Evolutionary conservation across 2,113 vertebrate genomes (phyloP).

Genomic region (Eidolon helvum): DNA sequence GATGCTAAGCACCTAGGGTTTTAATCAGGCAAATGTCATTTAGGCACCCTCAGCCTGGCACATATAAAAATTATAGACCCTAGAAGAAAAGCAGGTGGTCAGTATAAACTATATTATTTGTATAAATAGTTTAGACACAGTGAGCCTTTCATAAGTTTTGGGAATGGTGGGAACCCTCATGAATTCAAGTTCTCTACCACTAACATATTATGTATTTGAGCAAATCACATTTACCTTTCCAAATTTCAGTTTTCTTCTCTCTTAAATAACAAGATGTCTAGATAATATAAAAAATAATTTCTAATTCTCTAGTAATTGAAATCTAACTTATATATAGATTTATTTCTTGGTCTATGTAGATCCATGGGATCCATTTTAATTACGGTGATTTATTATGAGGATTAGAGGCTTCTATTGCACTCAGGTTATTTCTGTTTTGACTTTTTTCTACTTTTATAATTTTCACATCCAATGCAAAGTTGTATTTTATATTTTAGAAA

Average conservation of each 20-base stretch:
- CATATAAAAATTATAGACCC: neutral
- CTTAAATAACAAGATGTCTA: neutral
- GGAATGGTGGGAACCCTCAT: neutral
- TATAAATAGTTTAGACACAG: neutral
- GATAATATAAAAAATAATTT: neutral
- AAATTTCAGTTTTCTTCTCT: neutral
- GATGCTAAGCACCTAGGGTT: neutral
- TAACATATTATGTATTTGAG: neutral
- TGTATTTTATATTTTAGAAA: neutral
- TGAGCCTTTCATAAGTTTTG: neutral
- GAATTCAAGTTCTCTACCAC: neutral
- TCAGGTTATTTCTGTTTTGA: neutral
- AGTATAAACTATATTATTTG: neutral
- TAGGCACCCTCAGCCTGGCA: neutral
- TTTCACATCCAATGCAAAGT: neutral
- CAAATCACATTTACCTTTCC: neutral
- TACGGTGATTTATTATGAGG: neutral
- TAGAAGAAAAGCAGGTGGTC: neutral
- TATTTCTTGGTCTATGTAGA: neutral
- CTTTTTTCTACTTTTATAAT: neutral
- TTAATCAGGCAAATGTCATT: neutral
- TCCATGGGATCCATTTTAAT: neutral
- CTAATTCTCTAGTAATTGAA: neutral
- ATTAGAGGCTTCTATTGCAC: neutral
- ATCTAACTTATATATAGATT: neutral